Evolutionary conservation across 1,140 invertebrate genomes (phyloP), one percentile per base, ranked within the genome.

Genomic region (Pteromalus puparum): DNA sequence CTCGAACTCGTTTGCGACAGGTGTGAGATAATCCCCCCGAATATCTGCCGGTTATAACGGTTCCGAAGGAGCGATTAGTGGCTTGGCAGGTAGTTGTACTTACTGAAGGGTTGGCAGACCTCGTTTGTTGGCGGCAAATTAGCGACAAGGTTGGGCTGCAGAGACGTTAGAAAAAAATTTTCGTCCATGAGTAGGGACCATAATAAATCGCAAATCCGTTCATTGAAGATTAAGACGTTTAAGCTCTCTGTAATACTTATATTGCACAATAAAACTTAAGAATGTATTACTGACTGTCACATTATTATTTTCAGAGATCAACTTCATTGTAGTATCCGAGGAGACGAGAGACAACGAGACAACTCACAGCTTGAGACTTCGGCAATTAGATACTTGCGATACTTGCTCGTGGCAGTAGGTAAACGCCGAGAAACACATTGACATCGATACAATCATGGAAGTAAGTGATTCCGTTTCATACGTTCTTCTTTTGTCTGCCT

Each of bases 371-470:
- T 48, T 77, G 53, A 72, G 61, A 77, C 75, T 61, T 70, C 42
- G 75, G 65, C 38, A 30, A n/a, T 26, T 68, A 75, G 30, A 82
- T 68, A 67, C n/a, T 53, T 48, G 67, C 76, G 38, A 61, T 73
- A 79, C 48, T 73, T 84, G 76, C 76, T 79, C n/a, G 65, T n/a
- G 28, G 75, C 46, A 73, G 82, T 84, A 79, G 42, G 65, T 83
- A 38, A 74, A 76, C 73, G 81, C 67, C 65, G 42, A 83, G 82
- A 75, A 83, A 65, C 48, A 70, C 67, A 75, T 18, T 77, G 34
- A 78, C 68, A 84, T 75, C 83, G 48, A 80, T 80, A 80, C 42
- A 46, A 81, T 28, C 83, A 84, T 84, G 83, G 83, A 84, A 28
- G 83, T 84, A 84, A 84, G 83, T 84, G n/a, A 84, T 48, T 65